A percentile compares a stretch with the other conserved stretches of the same genome.
phyloP scores from a whole-genome alignment of 2,113 vertebrate genomes.

The Amia ocellicauda region DNA sequence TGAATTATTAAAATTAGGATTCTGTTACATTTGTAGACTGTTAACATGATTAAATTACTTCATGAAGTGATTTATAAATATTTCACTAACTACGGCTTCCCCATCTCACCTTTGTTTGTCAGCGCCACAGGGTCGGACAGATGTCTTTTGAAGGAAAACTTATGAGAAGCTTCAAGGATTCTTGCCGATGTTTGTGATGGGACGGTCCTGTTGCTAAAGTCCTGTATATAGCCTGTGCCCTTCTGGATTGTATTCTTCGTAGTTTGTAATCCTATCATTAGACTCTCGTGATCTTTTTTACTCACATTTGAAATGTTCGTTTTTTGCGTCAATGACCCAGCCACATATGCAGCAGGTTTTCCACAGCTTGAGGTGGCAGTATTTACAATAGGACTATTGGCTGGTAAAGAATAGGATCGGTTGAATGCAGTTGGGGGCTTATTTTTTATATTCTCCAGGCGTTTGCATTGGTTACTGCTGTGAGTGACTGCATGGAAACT shows the following conservation, averaged over 20 bases:
- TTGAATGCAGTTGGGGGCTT: neutral
- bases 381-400: neutral
- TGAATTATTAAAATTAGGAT: no score
- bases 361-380: neutral
- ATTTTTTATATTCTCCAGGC: neutral
- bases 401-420: neutral
- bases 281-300: constrained; percentile 28
- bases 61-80: no score
- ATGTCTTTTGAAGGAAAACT: constrained; percentile 69
- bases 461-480: neutral
- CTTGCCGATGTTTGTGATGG: constrained; percentile 32
- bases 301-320: neutral
- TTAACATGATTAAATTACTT: no score
- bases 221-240: constrained; percentile 29
- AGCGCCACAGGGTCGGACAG: constrained; percentile 63
- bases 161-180: constrained; percentile 36
- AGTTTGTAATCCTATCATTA: constrained; percentile 28
- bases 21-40: no score
- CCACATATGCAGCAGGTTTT: neutral
- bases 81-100: no score
- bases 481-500: neutral
- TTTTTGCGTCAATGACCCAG: neutral
- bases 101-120: constrained; percentile 73
- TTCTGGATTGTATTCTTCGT: constrained; percentile 34
- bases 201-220: constrained; percentile 40